Conservation (phyloP, 2,888 invertebrate species). For the Scaptomyza tumidula region DNA sequence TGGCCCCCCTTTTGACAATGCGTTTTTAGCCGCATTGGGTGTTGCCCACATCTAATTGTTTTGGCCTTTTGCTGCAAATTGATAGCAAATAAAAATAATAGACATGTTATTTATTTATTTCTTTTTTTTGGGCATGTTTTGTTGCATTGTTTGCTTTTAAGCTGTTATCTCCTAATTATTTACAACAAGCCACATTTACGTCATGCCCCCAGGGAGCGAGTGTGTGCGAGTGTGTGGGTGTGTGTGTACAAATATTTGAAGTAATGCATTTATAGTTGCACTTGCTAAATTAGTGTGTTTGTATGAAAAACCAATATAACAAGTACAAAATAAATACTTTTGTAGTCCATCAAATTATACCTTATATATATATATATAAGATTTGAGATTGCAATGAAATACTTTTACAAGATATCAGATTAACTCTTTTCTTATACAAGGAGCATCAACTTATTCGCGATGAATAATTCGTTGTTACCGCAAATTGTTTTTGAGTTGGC, state of each 20-base stretch:
- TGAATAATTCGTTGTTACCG: not conserved
- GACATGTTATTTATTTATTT: conserved; percentile 50
- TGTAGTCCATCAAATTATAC: not conserved
- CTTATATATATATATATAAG: not conserved
- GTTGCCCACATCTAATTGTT: conserved; percentile 50
- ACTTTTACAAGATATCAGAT: not conserved
- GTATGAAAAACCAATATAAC: not conserved
- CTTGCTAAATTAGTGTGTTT: conserved; percentile 1
- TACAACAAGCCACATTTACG: conserved; percentile 64
- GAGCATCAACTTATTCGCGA: too few species aligned
- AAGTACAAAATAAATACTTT: not conserved
- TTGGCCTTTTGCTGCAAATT: conserved; percentile 51
- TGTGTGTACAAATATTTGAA: conserved; percentile 11
- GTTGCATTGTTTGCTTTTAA: conserved; percentile 56
- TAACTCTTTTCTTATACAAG: too few species aligned
- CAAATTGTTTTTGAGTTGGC: not conserved
- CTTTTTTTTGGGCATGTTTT: conserved; percentile 5
- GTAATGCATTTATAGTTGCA: conserved; percentile 19
- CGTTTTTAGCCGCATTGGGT: not conserved
- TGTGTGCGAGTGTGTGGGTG: not conserved
- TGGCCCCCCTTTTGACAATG: not conserved
- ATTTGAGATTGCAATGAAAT: not conserved
- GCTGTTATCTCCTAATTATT: conserved; percentile 75
- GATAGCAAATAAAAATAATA: conserved; percentile 78
- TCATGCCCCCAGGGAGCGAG: conserved; percentile 15